Conservation (phyloP, 2,113 vertebrate species). For the Excalfactoria chinensis region DNA sequence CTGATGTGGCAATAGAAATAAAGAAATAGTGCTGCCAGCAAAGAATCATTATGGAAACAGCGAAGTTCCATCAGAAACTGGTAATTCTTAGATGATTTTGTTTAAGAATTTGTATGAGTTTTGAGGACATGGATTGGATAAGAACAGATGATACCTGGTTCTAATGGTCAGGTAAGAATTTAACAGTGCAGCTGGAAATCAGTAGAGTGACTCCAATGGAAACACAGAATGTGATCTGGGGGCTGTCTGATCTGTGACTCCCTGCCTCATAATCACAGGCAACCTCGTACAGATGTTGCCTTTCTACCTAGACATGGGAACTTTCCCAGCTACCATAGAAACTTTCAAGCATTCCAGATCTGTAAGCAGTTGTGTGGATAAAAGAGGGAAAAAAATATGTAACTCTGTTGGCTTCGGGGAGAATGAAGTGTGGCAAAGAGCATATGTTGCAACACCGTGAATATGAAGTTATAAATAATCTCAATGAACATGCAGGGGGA, state of each 20-base stretch:
- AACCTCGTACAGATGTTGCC: not conserved
- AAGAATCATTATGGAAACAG: not conserved
- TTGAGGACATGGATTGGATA: not conserved
- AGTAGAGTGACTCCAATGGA: not conserved
- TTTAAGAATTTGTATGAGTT: not conserved
- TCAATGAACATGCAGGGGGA: not conserved
- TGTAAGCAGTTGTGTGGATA: not conserved
- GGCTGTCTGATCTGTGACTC: not conserved
- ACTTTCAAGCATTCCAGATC: not conserved
- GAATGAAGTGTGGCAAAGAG: not conserved
- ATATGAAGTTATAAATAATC: not conserved
- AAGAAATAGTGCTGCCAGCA: not conserved
- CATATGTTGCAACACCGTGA: not conserved
- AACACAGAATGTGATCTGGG: not conserved
- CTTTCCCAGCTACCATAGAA: not conserved
- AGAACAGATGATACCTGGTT: not conserved
- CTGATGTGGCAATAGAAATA: not conserved
- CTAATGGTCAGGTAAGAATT: not conserved
- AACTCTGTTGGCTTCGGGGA: not conserved
- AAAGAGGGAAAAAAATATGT: constrained; percentile 13
- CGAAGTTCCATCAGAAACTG: not conserved
- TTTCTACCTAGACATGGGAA: not conserved
- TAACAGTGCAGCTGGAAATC: not conserved
- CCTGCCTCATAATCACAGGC: not conserved
- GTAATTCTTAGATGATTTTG: not conserved